A percentile compares a stretch with the other conserved stretches of the same genome.
These are phyloP conservation scores for Columba livia DNA, from an alignment of 2,113 vertebrate species.

Conservation along the genomic window DNA sequence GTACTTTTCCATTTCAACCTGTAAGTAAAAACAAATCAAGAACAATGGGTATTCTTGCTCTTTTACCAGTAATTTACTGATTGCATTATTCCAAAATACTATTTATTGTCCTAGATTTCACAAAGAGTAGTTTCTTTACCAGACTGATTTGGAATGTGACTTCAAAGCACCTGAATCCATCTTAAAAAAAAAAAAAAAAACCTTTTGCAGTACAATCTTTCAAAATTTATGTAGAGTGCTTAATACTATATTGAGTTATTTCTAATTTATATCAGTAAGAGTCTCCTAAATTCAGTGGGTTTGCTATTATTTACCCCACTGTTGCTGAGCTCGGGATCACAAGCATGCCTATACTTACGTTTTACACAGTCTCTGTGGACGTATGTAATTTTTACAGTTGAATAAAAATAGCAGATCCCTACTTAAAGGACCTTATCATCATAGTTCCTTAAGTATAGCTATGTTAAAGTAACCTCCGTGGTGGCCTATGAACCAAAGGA, in stretches of 20 bases:
- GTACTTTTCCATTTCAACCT: neutral
- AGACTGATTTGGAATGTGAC: neutral
- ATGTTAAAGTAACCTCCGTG: constrained; percentile 34
- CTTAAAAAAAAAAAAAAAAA: neutral
- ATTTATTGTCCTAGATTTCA: neutral
- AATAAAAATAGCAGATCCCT: constrained; percentile 44
- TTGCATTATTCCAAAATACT: neutral
- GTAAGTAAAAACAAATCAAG: neutral
- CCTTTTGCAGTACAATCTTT: neutral
- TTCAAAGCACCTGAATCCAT: neutral
- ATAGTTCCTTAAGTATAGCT: constrained; percentile 52
- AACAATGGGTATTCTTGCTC: fast-evolving
- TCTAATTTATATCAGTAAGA: neutral
- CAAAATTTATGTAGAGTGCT: neutral
- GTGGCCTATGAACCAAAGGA: neutral
- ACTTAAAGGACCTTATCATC: constrained; percentile 34
- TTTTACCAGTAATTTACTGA: neutral
- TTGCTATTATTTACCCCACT: constrained; percentile 15
- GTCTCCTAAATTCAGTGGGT: neutral
- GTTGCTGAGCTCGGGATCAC: neutral
- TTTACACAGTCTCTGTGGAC: constrained; percentile 21
- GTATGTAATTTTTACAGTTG: constrained; percentile 38
- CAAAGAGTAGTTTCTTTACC: neutral
- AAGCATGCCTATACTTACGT: neutral
- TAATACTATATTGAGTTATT: neutral